These are phyloP conservation scores for Ametastegia equiseti DNA, from an alignment of 2,888 invertebrate genomes.

Conservation along the genomic window DNA sequence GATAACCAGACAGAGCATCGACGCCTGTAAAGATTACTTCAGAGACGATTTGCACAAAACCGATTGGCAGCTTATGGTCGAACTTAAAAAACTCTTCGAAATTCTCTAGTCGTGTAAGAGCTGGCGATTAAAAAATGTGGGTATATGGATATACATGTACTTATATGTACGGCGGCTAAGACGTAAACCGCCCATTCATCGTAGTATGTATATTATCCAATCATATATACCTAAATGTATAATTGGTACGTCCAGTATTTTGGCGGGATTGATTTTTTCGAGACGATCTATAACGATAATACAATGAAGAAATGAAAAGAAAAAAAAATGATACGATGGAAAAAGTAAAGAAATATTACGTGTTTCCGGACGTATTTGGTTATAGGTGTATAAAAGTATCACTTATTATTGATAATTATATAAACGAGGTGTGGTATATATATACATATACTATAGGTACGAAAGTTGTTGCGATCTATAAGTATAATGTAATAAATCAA, in stretches of 20 bases:
- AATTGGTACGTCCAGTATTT: too few relatives aligned
- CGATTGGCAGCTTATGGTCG: slow-evolving; percentile 99
- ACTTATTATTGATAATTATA: background rate
- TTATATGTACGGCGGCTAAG: background rate
- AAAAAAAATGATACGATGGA: too few relatives aligned
- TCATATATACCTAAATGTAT: too few relatives aligned
- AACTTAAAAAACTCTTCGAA: slow-evolving; percentile 97
- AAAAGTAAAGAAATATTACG: too few relatives aligned
- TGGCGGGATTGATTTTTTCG: too few relatives aligned
- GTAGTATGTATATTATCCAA: too few relatives aligned
- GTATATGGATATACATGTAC: background rate
- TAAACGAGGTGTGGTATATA: background rate
- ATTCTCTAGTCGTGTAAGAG: slow-evolving; percentile 87
- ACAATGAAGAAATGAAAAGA: too few relatives aligned
- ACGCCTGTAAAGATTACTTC: slow-evolving; percentile 99
- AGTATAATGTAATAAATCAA: slow-evolving; percentile 17
- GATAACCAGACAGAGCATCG: slow-evolving; percentile 98
- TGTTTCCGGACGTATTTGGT: too few relatives aligned
- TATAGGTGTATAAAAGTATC: background rate
- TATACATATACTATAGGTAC: background rate
- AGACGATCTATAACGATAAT: too few relatives aligned
- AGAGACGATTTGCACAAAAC: slow-evolving; percentile 97
- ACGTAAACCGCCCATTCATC: too few relatives aligned
- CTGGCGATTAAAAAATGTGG: too few relatives aligned
- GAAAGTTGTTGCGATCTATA: slow-evolving; percentile 1